Percentiles rank a stretch among this genome's conserved stretches.
These are phyloP conservation scores for Synergus japonicus DNA, from an alignment of 2,888 invertebrate species.

Conservation along the genomic window DNA sequence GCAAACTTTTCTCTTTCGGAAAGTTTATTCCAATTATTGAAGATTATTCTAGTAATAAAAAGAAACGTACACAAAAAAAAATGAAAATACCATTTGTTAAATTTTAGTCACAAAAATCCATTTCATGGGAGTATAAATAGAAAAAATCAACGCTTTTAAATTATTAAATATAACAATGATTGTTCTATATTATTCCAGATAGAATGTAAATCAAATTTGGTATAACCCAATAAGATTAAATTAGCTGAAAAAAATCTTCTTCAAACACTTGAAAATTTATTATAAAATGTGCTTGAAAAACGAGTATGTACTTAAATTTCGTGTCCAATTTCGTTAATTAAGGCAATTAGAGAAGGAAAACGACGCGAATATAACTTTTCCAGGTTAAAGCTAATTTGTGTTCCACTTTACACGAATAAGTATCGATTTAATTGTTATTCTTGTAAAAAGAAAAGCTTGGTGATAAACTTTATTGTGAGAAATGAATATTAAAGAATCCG, in stretches of 20 bases:
- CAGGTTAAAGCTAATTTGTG: constrained; percentile 21
- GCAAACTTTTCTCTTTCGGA: constrained; percentile 17
- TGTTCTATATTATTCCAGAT: not conserved
- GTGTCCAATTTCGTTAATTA: constrained; percentile 5
- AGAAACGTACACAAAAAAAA: not conserved
- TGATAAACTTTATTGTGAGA: not conserved
- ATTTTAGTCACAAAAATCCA: not conserved
- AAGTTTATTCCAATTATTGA: not conserved
- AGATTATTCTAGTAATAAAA: not conserved
- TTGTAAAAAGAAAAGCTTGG: not conserved
- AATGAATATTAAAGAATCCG: constrained; percentile 15
- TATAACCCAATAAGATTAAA: not conserved
- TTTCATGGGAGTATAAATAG: not conserved
- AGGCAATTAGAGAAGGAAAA: constrained; percentile 1
- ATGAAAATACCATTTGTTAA: not conserved
- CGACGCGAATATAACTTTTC: constrained; percentile 23
- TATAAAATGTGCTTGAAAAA: not conserved
- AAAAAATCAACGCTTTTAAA: too few relatives aligned
- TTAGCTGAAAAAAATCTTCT: not conserved
- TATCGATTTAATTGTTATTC: constrained; percentile 10
- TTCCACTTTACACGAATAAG: constrained; percentile 9
- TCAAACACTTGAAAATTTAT: not conserved
- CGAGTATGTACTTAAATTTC: not conserved
- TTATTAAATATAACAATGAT: too few relatives aligned
- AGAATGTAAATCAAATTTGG: not conserved